Evolutionary conservation across 2,797 vertebrate genomes (phyloP).

Genomic region (Staurois parvus): DNA sequence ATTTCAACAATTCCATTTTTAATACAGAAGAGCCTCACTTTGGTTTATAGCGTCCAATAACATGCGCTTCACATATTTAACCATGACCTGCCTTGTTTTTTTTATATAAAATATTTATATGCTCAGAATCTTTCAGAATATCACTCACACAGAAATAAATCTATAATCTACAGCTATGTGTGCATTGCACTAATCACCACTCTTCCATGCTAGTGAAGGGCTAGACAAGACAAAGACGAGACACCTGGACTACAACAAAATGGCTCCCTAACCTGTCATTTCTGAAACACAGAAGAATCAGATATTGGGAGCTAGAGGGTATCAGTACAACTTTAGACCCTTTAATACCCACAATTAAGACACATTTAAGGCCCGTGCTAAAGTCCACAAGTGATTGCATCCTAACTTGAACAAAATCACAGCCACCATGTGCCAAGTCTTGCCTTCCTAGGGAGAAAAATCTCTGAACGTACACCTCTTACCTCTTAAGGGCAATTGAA

Average conservation of each 20-base stretch:
- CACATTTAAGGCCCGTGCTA: background rate
- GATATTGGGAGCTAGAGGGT: background rate
- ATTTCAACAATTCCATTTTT: background rate
- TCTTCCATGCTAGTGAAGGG: background rate
- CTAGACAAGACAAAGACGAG: background rate
- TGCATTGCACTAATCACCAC: background rate
- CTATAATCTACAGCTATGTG: background rate
- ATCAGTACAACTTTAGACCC: background rate
- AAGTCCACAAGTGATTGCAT: background rate
- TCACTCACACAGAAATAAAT: background rate
- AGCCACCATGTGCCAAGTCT: background rate
- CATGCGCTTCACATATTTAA: conserved; percentile 16
- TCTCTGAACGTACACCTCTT: background rate
- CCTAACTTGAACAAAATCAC: background rate
- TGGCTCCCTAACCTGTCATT: background rate
- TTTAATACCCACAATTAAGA: background rate
- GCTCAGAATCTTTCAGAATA: background rate
- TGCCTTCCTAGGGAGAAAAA: background rate
- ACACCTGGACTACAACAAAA: conserved; percentile 42
- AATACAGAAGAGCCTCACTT: conserved; percentile 1
- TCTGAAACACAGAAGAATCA: background rate
- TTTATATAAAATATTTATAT: conserved; percentile 25
- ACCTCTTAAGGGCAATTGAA: background rate
- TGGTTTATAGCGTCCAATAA: conserved; percentile 31
- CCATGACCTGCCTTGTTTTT: conserved; percentile 5